phyloP scores from a whole-genome alignment of 2,113 vertebrate genomes.

The Archilochus colubris region DNA sequence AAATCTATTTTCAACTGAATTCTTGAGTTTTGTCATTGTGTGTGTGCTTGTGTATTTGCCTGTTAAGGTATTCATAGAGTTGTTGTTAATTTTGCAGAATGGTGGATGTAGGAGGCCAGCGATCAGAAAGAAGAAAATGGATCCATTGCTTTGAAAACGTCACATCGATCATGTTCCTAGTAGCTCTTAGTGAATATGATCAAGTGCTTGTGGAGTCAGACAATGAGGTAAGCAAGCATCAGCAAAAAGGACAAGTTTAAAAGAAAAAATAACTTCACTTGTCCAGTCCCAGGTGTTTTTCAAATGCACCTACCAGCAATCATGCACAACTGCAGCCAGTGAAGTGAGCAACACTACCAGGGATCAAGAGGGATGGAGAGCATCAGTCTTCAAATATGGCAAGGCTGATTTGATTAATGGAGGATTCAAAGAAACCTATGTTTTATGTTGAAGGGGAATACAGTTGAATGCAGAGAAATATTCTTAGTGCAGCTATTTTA shows the following conservation, averaged over 20 bases:
- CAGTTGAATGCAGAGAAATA: not conserved
- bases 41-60: not conserved
- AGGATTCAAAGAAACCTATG: not conserved
- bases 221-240: constrained; percentile 86
- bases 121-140: constrained; percentile 98
- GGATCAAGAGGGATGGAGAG: not conserved
- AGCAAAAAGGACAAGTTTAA: not conserved
- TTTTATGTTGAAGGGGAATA: not conserved
- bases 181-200: constrained; percentile 97
- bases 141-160: constrained; percentile 99
- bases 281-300: not conserved
- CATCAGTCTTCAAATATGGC: not conserved
- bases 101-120: constrained; percentile 95
- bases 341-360: not conserved
- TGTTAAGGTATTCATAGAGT: not conserved
- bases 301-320: not conserved
- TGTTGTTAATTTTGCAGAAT: constrained; percentile 84
- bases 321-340: fast-evolving
- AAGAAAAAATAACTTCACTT: not conserved
- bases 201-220: constrained; percentile 96
- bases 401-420: fast-evolving
- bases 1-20: not conserved
- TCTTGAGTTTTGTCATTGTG: not conserved
- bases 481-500: not conserved
- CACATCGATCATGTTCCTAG: constrained; percentile 97